Percentiles rank a stretch among this genome's conserved stretches.
Conservation (phyloP, 1,140 invertebrate species). For the Olivierus martensii region DNA sequence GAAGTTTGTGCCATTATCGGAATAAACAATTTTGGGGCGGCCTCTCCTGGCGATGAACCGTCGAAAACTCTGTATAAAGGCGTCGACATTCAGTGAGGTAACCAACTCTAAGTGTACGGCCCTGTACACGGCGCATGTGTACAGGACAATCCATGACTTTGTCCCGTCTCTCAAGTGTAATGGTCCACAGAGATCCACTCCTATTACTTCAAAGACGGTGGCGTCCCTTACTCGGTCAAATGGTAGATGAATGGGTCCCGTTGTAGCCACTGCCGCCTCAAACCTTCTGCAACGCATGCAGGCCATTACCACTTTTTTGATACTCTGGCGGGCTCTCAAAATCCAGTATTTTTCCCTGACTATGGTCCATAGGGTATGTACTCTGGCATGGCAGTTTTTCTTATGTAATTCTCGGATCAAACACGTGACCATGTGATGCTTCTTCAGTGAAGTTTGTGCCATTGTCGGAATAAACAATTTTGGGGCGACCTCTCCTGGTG, state of each 20-base stretch:
- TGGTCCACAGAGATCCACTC: neutral
- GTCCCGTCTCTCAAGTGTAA: constrained; percentile 24
- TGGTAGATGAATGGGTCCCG: neutral
- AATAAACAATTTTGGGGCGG: constrained; percentile 4
- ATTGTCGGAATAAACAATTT: constrained; percentile 13
- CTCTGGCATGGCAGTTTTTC: neutral
- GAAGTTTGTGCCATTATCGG: constrained; percentile 14
- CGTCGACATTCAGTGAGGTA: constrained; percentile 26
- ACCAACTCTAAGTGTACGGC: constrained; percentile 32
- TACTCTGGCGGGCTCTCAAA: neutral
- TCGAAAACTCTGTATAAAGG: constrained; percentile 28
- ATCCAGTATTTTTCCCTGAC: constrained; percentile 6
- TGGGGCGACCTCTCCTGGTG: constrained; percentile 21
- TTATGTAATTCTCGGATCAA: neutral
- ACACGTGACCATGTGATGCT: neutral
- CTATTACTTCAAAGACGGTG: neutral
- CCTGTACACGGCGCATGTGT: constrained; percentile 32
- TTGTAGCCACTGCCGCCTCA: neutral
- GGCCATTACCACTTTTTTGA: neutral
- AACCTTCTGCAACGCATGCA: constrained; percentile 1
- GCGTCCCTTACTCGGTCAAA: neutral
- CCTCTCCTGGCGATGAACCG: constrained; percentile 29
- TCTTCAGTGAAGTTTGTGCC: constrained; percentile 3
- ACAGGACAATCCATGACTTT: constrained; percentile 32
- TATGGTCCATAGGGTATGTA: neutral